Evolutionary conservation across 2,797 vertebrate species (phyloP).

Genomic region (Coccyzus lansbergi): DNA sequence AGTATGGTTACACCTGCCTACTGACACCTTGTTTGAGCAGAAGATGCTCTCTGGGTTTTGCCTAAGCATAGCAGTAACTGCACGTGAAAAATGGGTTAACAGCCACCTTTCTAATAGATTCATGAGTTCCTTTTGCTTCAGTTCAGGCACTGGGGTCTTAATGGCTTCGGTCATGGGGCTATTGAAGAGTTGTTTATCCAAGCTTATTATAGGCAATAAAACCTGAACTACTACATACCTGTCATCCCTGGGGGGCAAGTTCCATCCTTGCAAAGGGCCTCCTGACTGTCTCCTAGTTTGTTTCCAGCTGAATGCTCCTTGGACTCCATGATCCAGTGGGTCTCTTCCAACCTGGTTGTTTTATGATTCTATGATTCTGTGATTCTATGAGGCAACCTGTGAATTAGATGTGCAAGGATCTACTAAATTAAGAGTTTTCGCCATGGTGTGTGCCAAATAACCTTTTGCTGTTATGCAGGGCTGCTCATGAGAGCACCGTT

Average conservation of each 20-base stretch:
- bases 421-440: neutral
- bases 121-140: neutral
- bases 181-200: conserved; percentile 61
- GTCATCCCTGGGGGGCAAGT: conserved; percentile 33
- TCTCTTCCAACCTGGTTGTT: too few species aligned
- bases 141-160: conserved; percentile 11
- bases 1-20: neutral
- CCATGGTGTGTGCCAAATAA: neutral
- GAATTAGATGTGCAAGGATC: neutral
- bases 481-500: neutral
- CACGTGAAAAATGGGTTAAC: neutral
- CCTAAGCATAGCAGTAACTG: neutral
- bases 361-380: too few species aligned
- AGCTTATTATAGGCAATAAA: conserved; percentile 64
- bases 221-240: conserved; percentile 67
- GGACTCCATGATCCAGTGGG: too few species aligned
- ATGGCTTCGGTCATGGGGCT: neutral
- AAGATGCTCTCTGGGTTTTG: neutral
- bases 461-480: neutral
- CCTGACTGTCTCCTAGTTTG: neutral
- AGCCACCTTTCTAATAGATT: neutral
- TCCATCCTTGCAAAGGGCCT: conserved; percentile 44
- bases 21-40: neutral
- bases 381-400: neutral
- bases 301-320: neutral